Base-by-base conservation (phyloP, 2,888 invertebrate species). In the Gastracanthus pulcherrimus region DNA sequence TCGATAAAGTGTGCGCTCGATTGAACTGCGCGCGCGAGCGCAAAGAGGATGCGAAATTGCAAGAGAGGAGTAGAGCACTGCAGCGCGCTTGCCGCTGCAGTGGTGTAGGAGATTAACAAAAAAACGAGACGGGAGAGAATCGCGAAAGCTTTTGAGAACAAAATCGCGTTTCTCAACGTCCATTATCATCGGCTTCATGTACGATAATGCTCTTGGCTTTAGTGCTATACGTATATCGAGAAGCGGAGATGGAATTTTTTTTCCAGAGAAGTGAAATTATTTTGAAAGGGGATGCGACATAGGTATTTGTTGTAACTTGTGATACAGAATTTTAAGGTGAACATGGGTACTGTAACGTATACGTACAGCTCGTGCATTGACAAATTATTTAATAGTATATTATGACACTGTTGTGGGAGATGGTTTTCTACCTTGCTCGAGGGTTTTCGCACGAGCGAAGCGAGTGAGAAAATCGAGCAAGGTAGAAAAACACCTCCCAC, bases 81-180 rank as follows among this genome's bases (percentile, higher is more conserved):
- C 19, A 23, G 29, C 26, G 36, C n/a, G 23, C 3, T 36, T 9
- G 45, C 13, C 11, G 2, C 11, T 16, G 23, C 34, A 5, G 13
- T 7, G 7, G n/a, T n/a, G 19, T 36, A 6, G 29, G n/a, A 55
- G 23, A 64, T 48, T 29, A 64, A 64, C 71, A 71, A 71, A n/a
- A 55, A 11, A 26, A 41, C 23, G 23, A 31, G n/a, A 51, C 11
- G 16, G 31, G 26, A 48, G 31, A n/a, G n/a, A n/a, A n/a, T n/a
- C n/a, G n/a, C n/a, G n/a, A 78, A 72, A 71, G 71, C 55, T 78
- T 78, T 78, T 38, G 66, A 64, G 55, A 71, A 66, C 78, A 3
- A 78, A 78, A 78, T 78, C 66, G 71, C 71, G 55, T 71, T 55
- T 71, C n/a, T n/a, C n/a, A n/a, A n/a, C n/a, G n/a, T n/a, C n/a